Evolutionary conservation across 2,888 invertebrate species (phyloP).

Genomic region (Trachelus tabidus): DNA sequence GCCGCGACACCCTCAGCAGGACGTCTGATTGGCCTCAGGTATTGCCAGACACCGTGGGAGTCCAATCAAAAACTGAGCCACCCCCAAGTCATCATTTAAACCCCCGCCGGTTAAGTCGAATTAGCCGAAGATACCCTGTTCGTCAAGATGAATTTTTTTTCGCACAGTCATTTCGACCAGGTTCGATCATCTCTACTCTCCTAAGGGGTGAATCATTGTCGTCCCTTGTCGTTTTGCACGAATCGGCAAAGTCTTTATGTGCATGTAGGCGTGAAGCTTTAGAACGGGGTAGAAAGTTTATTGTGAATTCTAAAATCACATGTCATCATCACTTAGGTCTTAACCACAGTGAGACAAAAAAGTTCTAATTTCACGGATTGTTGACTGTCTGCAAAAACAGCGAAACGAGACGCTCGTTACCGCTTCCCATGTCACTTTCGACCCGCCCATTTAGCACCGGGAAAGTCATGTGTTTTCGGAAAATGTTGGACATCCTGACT

Average conservation of each 20-base stretch:
- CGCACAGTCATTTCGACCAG: background rate
- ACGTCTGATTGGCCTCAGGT: conserved; percentile 43
- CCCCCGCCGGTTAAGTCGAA: conserved; percentile 41
- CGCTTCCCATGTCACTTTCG: background rate
- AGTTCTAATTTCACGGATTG: background rate
- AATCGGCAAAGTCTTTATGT: background rate
- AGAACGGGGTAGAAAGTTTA: background rate
- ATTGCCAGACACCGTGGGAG: conserved; percentile 51
- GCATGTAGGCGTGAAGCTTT: background rate
- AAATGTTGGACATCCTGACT: background rate
- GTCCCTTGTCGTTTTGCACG: background rate
- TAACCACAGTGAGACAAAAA: background rate
- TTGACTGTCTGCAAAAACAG: background rate
- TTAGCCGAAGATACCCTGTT: background rate
- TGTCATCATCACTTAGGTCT: background rate
- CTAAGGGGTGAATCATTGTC: background rate
- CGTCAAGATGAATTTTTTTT: background rate
- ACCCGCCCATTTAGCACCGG: background rate
- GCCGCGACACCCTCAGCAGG: conserved; percentile 43
- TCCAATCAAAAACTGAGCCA: conserved; percentile 40
- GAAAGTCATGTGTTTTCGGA: background rate
- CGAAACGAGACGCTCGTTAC: background rate
- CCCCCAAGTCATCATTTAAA: conserved; percentile 29
- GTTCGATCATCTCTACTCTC: background rate
- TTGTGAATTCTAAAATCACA: background rate